Evolutionary conservation across 2,888 invertebrate genomes (phyloP), one percentile per base, ranked within the genome.

Genomic region (Cremastinae sp.): DNA sequence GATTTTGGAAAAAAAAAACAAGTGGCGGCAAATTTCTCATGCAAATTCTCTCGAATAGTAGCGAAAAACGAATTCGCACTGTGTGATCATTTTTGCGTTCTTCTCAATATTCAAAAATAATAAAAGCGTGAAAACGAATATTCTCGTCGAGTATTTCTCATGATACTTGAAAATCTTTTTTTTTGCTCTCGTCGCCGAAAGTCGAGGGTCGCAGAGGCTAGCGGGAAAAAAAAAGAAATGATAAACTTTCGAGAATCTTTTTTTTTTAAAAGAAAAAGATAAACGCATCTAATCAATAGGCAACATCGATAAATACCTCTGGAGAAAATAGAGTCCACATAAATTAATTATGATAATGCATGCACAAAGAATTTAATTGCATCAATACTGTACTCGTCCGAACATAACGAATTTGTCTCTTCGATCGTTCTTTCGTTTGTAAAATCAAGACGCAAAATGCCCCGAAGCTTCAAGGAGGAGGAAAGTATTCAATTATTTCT

Each of bases 291-390:
- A 54, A 22, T 43, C 14, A 36, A 59, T 53, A 51, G 53, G 59
- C 72, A 68, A 74, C 62, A 69, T 74, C 20, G 49, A 74, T 56
- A 68, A 43, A 68, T 51, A 74, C 56, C 56, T 58, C 47, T 56
- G 36, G 7, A 34, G 36, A 8, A 14, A 18, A 38, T 14, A 49
- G 56, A 62, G 16, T 56, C 45, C 7, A 36, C 36, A 14, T 41
- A 12, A 22, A 53, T 71, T 28, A 34, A 18, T 28, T 69, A 16
- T 36, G n/a, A 47, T 54, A 22, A 36, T 9, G 9, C 62, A 71
- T 38, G 70, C 58, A 45, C 8, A 20, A 28, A 43, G 34, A 62
- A 34, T 54, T 62, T 56, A 20, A 45, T 45, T 56, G 28, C 28
- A 14, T 62, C 34, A 10, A 38, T 65, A 43, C 65, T 14, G 5